These are phyloP conservation scores for Thripadectes ignobilis DNA, from an alignment of 2,797 vertebrate species.

Conservation along the genomic window DNA sequence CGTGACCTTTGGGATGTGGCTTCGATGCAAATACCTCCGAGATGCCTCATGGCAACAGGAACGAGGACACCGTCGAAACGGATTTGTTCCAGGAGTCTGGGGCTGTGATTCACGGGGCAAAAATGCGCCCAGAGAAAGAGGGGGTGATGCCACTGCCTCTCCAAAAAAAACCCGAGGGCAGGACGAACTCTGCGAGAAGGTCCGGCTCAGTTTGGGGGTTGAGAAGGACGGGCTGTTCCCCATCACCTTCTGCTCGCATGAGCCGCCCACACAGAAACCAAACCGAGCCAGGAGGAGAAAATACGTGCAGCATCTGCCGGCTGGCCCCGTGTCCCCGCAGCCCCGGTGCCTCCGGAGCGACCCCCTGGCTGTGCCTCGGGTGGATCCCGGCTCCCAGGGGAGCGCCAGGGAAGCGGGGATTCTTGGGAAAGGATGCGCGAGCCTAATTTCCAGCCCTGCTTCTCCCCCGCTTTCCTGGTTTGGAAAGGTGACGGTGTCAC, in stretches of 20 bases:
- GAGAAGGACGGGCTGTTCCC: slow-evolving; percentile 66
- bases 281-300: slow-evolving; percentile 61
- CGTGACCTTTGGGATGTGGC: not conserved
- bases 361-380: rapidly evolving
- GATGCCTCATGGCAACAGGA: not conserved
- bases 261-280: slow-evolving; percentile 82
- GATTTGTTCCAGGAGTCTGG: slow-evolving; percentile 6
- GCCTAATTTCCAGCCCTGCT: not conserved
- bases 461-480: rapidly evolving
- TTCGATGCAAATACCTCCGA: not conserved
- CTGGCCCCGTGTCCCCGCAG: rapidly evolving
- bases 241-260: slow-evolving; percentile 80
- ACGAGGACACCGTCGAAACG: not conserved
- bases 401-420: rapidly evolving
- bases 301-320: slow-evolving; percentile 55
- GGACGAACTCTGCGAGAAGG: not conserved
- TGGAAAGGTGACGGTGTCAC: not conserved
- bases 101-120: not conserved
- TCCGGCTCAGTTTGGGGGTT: slow-evolving; percentile 9
- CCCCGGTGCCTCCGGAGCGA: rapidly evolving
- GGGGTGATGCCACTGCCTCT: not conserved
- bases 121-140: not conserved
- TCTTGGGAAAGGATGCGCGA: not conserved
- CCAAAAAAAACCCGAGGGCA: not conserved
- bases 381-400: not conserved